Percentiles rank a stretch among this genome's conserved stretches.
Conservation (phyloP, 2,797 vertebrate genomes). For the Chiloscyllium punctatum region DNA sequence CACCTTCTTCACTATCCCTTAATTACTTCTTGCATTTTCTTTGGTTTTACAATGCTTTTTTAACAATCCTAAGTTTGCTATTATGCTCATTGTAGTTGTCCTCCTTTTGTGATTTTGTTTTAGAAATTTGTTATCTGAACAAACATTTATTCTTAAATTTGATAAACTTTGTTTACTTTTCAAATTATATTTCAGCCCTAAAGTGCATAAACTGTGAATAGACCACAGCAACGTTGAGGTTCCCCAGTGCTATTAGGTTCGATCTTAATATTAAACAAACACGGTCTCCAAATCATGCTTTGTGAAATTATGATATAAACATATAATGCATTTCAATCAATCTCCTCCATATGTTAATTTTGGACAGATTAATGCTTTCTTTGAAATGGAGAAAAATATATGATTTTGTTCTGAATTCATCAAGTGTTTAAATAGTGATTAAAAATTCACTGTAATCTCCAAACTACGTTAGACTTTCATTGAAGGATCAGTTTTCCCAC, state of each 20-base stretch:
- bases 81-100: background rate
- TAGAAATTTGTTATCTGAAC: background rate
- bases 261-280: background rate
- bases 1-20: background rate
- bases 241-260: background rate
- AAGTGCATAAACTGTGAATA: background rate
- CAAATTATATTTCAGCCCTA: background rate
- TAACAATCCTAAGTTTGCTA: background rate
- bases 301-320: background rate
- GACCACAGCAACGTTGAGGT: background rate
- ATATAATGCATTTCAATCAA: background rate
- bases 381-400: background rate
- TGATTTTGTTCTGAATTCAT: background rate
- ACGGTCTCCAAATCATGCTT: background rate
- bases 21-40: background rate
- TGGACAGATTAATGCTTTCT: background rate
- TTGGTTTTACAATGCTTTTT: background rate
- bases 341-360: background rate
- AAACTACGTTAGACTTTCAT: background rate
- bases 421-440: background rate
- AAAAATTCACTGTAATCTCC: background rate
- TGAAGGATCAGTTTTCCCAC: background rate
- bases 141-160: background rate
- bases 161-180: background rate
- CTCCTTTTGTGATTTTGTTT: background rate